phyloP scores from a whole-genome alignment of 2,888 invertebrate species.

The Timema cristinae region DNA sequence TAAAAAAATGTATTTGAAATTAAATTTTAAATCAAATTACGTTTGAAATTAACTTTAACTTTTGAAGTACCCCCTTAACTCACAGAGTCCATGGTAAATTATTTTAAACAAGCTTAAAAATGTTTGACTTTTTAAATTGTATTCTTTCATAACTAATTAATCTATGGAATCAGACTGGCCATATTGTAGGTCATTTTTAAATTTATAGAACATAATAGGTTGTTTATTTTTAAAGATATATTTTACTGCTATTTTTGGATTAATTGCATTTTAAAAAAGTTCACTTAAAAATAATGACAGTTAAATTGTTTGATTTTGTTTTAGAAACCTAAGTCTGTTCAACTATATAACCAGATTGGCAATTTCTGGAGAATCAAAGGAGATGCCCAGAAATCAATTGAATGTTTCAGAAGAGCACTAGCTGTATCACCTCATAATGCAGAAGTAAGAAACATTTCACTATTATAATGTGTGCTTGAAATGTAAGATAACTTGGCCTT shows the following conservation, averaged over 20 bases:
- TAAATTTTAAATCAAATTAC: too few relatives aligned
- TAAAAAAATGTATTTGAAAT: too few relatives aligned
- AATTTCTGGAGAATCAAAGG: slow-evolving; percentile 90
- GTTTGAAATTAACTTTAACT: too few relatives aligned
- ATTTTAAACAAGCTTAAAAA: too few relatives aligned
- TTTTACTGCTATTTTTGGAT: not conserved
- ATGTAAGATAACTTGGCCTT: too few relatives aligned
- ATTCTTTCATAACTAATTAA: too few relatives aligned
- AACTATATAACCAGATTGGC: slow-evolving; percentile 85
- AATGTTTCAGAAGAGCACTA: slow-evolving; percentile 82
- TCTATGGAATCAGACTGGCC: too few relatives aligned
- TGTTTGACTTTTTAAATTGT: too few relatives aligned
- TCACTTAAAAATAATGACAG: not conserved
- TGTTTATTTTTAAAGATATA: slow-evolving; percentile 4
- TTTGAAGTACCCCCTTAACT: too few relatives aligned
- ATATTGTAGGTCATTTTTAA: not conserved
- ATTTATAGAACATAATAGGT: not conserved
- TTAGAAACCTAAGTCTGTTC: slow-evolving; percentile 75
- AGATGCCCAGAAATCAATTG: slow-evolving; percentile 79
- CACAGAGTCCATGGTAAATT: too few relatives aligned
- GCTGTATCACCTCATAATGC: slow-evolving; percentile 83
- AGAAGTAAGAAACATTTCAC: slow-evolving; percentile 50
- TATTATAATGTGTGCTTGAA: not conserved
- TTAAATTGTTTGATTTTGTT: slow-evolving; percentile 28
- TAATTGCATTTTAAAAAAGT: too few relatives aligned